Evolutionary conservation across 2,888 invertebrate species (phyloP).

Genomic region (Chelonus formosanus): DNA sequence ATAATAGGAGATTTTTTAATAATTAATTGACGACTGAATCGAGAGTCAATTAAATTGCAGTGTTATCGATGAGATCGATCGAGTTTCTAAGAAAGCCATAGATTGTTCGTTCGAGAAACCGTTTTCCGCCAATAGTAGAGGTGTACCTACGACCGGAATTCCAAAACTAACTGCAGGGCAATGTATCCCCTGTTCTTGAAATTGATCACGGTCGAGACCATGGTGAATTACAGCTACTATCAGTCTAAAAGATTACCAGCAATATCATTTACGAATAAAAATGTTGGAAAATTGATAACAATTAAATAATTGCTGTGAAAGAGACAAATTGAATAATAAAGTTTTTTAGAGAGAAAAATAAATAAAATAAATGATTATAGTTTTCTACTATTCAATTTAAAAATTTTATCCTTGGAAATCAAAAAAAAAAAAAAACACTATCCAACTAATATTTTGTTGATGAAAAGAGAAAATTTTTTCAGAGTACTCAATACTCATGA

Average conservation of each 20-base stretch:
- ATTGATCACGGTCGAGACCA: conserved; percentile 35
- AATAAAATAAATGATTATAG: too few species aligned
- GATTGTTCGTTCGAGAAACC: conserved; percentile 18
- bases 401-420: too few species aligned
- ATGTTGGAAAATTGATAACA: conserved; percentile 17
- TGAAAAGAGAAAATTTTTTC: too few species aligned
- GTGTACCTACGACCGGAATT: conserved; percentile 28
- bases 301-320: conserved; percentile 24
- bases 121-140: conserved; percentile 25
- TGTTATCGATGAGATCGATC: conserved; percentile 14
- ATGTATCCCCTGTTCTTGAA: conserved; percentile 40
- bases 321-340: too few species aligned
- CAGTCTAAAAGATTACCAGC: background rate
- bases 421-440: too few species aligned
- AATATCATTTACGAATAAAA: background rate
- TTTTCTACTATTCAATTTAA: too few species aligned
- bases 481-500: too few species aligned
- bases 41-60: conserved; percentile 10
- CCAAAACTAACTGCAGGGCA: conserved; percentile 29
- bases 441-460: too few species aligned
- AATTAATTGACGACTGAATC: conserved; percentile 5
- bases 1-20: background rate
- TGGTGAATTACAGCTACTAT: conserved; percentile 15
- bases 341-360: too few species aligned
- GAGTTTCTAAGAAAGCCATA: conserved; percentile 9